Conservation (phyloP, 1,140 invertebrate species). For the Drosophila obscura region DNA sequence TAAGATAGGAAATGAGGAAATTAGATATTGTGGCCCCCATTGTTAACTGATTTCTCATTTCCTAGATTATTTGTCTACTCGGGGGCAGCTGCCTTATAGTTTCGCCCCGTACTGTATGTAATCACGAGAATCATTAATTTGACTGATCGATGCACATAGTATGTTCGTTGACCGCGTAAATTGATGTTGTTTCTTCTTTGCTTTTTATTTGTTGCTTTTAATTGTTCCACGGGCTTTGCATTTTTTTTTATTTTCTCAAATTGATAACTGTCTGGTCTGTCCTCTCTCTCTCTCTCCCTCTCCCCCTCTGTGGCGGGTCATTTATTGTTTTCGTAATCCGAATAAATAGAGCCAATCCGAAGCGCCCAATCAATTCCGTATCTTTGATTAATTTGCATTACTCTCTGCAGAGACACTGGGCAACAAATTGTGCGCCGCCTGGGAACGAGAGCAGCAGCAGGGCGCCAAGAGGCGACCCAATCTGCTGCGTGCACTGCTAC, state of each 20-base stretch:
- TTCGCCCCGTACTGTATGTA: constrained; percentile 18
- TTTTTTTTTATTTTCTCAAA: constrained; percentile 16
- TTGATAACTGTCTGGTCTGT: constrained; percentile 32
- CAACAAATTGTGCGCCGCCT: constrained; percentile 63
- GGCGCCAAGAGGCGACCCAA: constrained; percentile 67
- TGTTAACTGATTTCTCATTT: too few species aligned
- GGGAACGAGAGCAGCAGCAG: constrained; percentile 61
- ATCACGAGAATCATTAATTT: constrained; percentile 46
- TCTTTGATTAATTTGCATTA: constrained; percentile 24
- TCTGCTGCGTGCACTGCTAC: constrained; percentile 52
- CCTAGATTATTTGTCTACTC: too few species aligned
- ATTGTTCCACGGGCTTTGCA: constrained; percentile 26
- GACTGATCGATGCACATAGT: constrained; percentile 53
- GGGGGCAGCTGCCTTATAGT: not conserved
- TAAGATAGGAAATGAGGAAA: too few species aligned
- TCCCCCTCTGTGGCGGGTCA: not conserved
- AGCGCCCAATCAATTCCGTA: not conserved
- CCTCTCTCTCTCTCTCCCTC: too few species aligned
- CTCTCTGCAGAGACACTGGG: constrained; percentile 68
- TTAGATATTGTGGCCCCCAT: too few species aligned
- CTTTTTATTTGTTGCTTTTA: constrained; percentile 3
- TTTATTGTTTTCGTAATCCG: constrained; percentile 43
- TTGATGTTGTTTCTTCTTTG: constrained; percentile 34
- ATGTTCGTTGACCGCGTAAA: constrained; percentile 51
- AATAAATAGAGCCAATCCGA: constrained; percentile 13